A percentile compares a stretch with the other conserved stretches of the same genome.
Evolutionary conservation across 2,888 invertebrate species (phyloP).

Genomic region (Dusona sp.): DNA sequence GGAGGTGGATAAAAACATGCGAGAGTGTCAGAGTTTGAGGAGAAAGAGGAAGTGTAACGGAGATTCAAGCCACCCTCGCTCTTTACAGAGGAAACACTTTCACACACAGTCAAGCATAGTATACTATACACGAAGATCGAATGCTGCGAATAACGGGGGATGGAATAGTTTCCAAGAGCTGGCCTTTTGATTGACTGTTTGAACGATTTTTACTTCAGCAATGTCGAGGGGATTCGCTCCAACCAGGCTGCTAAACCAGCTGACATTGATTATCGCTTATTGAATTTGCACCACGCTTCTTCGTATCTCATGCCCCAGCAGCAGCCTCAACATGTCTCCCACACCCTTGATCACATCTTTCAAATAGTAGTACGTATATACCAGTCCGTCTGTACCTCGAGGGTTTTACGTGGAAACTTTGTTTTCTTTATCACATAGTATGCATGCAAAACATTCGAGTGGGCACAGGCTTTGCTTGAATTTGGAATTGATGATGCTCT

Average conservation of each 20-base stretch:
- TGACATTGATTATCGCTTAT: constrained; percentile 84
- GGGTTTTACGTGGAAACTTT: neutral
- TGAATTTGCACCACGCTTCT: constrained; percentile 79
- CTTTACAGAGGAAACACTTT: constrained; percentile 42
- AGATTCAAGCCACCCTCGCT: constrained; percentile 48
- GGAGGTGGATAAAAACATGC: constrained; percentile 50
- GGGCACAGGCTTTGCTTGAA: constrained; percentile 14
- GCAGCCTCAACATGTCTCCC: constrained; percentile 6
- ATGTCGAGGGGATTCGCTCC: constrained; percentile 40
- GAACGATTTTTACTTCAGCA: constrained; percentile 82
- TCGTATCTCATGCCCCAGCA: constrained; percentile 36
- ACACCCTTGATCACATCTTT: constrained; percentile 35
- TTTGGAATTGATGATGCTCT: constrained; percentile 33
- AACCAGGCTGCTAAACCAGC: constrained; percentile 72
- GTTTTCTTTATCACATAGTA: constrained; percentile 23
- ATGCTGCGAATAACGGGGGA: constrained; percentile 25
- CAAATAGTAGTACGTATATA: constrained; percentile 9
- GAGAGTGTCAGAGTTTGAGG: constrained; percentile 39
- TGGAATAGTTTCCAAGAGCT: constrained; percentile 48
- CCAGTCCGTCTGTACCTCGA: neutral
- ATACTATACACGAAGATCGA: constrained; percentile 49
- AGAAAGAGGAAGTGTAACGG: constrained; percentile 53
- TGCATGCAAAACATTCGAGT: neutral
- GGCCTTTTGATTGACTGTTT: constrained; percentile 83
- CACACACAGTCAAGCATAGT: constrained; percentile 1